Evolutionary conservation across 2,797 vertebrate genomes (phyloP), one percentile per base, ranked within the genome.

Genomic region (Toxotes lorentzi): DNA sequence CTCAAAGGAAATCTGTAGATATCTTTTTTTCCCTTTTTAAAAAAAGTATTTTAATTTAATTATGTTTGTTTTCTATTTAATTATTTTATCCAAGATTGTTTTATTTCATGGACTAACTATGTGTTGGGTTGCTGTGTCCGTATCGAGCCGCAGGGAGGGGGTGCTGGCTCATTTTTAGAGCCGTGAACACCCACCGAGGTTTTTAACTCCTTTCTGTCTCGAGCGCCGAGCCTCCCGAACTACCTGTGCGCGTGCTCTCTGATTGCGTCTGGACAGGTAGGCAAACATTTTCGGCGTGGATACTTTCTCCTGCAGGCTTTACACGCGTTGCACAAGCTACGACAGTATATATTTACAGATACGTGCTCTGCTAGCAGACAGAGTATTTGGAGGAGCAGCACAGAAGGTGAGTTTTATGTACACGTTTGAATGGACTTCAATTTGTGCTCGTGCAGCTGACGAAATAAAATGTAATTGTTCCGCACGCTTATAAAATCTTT

Each of bases 261-360:
- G 43, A 0, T 50, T 27, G 30, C 3, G 30, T 14, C 16, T 2
- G 50, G 62, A 73, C 78, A 35, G 13, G 51, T 68, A n/a, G 9
- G 3, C 85, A 87, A 89, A 92, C 86, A 82, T 88, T 90, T 30
- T 81, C 24, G 51, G 43, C 17, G 78, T n/a, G 69, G 81, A 76
- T 45, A 54, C 70, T 85, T 68, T 54, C 34, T 69, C 56, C 2
- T 12, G 7, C 14, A 5, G 48, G 63, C 69, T 47, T 51, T 4
- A 17, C 2, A 45, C 86, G 84, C 27, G 3, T 30, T 30, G 3
- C 27, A 30, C 3, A 4, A 30, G 85, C 86, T 82, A 85, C 16
- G 2, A 9, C 43, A 19, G 16, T 1, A 0, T 7, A 1, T 23
- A 1, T 45, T 3, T 30, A 30, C 4, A 30, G 27, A 30, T 30